Percentiles rank a stretch among this genome's conserved stretches.
phyloP scores from a whole-genome alignment of 1,140 invertebrate genomes.

The Caerostris darwini region DNA sequence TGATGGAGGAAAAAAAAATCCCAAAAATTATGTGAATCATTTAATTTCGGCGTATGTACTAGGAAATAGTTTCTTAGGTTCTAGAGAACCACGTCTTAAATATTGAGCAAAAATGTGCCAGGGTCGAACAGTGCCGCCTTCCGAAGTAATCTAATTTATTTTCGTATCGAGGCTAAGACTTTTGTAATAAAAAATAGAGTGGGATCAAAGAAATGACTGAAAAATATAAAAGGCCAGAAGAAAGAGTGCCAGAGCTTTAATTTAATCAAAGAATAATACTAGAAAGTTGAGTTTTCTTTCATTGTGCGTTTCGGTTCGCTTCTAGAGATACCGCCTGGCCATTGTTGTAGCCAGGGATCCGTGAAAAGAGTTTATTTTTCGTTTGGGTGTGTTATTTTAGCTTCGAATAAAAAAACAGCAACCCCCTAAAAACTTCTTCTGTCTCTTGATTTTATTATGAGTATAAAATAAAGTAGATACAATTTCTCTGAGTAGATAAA shows the following conservation, averaged over 20 bases:
- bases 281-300: constrained; percentile 7
- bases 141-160: constrained; percentile 10
- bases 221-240: background rate
- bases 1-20: too few species aligned
- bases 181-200: background rate
- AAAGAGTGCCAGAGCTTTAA: background rate
- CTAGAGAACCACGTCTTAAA: too few species aligned
- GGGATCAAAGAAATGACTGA: background rate
- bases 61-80: too few species aligned
- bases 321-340: background rate
- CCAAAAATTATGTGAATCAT: too few species aligned
- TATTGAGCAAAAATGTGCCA: background rate
- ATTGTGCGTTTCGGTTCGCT: background rate
- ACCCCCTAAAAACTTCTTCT: background rate
- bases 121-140: background rate
- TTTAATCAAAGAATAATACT: constrained; percentile 49
- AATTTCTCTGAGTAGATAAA: too few species aligned
- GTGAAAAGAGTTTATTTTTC: background rate
- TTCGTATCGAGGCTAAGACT: constrained; percentile 3
- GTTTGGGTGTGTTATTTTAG: background rate
- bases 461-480: too few species aligned
- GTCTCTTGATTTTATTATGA: background rate
- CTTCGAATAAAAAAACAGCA: background rate
- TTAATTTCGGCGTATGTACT: too few species aligned
- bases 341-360: constrained; percentile 14